Conservation (phyloP, 2,797 vertebrate species). For the Falco rusticolus region DNA sequence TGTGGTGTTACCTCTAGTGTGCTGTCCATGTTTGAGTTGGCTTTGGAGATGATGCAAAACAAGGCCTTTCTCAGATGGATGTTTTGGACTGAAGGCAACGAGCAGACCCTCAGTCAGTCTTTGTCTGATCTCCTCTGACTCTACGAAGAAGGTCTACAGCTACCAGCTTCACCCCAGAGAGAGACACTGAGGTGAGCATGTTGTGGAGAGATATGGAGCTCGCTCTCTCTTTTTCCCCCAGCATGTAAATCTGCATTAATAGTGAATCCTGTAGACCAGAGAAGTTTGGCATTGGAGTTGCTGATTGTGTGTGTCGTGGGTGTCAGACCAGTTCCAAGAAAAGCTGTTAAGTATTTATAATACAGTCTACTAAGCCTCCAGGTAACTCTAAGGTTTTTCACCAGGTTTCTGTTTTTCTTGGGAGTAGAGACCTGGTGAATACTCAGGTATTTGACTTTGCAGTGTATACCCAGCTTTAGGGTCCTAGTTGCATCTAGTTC, state of each 20-base stretch:
- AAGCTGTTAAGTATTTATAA: not conserved
- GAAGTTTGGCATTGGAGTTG: not conserved
- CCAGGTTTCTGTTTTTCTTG: not conserved
- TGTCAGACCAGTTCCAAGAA: not conserved
- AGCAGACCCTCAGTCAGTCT: not conserved
- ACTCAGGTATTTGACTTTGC: not conserved
- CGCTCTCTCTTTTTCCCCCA: not conserved
- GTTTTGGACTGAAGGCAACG: not conserved
- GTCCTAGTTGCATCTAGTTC: not conserved
- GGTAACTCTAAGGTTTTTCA: not conserved
- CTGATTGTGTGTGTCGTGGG: rapidly evolving
- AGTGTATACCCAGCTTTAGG: not conserved
- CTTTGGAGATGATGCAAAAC: not conserved
- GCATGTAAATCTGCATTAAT: not conserved
- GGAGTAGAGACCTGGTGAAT: not conserved
- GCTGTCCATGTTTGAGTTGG: not conserved
- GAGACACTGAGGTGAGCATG: not conserved
- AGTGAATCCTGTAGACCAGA: not conserved
- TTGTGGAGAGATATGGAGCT: not conserved
- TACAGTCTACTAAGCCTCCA: not conserved
- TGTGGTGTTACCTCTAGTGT: not conserved
- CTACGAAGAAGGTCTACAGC: not conserved
- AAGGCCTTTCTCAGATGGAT: rapidly evolving
- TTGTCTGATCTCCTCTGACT: not conserved
- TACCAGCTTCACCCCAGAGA: not conserved